phyloP scores from a whole-genome alignment of 1,140 invertebrate genomes.

The Drosophila kurseongensis region DNA sequence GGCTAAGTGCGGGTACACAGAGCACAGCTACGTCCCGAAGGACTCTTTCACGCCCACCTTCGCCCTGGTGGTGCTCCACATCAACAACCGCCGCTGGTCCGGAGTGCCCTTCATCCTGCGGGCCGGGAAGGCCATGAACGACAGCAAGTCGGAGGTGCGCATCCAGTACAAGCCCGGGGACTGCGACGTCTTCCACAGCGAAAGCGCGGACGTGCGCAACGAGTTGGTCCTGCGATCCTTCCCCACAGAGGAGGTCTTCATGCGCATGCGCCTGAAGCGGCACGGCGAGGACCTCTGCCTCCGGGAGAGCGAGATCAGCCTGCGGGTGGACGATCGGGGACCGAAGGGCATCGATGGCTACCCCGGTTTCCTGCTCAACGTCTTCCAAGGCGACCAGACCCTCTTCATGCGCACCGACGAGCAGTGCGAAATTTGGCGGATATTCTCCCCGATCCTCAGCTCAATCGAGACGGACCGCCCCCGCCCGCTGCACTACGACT shows the following conservation, averaged over 20 bases:
- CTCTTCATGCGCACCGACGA: conserved; percentile 71
- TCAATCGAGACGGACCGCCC: conserved; percentile 50
- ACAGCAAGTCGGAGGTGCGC: conserved; percentile 59
- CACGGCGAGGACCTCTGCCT: conserved; percentile 45
- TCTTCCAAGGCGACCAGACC: conserved; percentile 57
- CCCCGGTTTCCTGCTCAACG: conserved; percentile 38
- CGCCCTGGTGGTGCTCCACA: conserved; percentile 46
- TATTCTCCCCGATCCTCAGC: conserved; percentile 54
- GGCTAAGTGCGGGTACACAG: conserved; percentile 57
- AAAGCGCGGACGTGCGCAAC: conserved; percentile 30
- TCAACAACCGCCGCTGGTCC: conserved; percentile 58
- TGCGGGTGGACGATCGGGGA: conserved; percentile 28
- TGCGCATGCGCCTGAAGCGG: conserved; percentile 61
- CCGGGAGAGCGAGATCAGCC: conserved; percentile 43
- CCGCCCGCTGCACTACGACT: conserved; percentile 52
- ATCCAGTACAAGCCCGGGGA: conserved; percentile 60
- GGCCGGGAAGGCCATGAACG: conserved; percentile 63
- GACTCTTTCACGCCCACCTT: conserved; percentile 65
- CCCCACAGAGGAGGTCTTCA: conserved; percentile 58
- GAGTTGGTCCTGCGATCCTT: conserved; percentile 55
- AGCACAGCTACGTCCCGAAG: conserved; percentile 62
- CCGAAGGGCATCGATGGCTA: background rate
- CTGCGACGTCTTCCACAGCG: conserved; percentile 26
- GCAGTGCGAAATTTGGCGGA: conserved; percentile 71
- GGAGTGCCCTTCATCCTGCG: conserved; percentile 67